Evolutionary conservation across 2,113 vertebrate genomes (phyloP), one percentile per base, ranked within the genome.

Genomic region (Sinosuthora webbiana): DNA sequence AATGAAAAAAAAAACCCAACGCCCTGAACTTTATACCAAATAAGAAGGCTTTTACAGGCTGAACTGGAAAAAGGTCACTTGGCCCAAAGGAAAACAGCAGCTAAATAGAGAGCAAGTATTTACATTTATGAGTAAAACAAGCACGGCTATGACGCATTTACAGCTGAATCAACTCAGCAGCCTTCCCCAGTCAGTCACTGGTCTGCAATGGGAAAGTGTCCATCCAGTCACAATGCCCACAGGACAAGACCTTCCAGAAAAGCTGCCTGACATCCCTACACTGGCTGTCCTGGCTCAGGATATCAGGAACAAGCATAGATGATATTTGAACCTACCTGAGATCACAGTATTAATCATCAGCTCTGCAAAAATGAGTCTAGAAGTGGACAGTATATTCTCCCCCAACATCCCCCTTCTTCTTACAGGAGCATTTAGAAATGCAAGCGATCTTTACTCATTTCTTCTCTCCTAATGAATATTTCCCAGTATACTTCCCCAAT

Each of bases 141-240:
- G 42, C 64, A 70, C 3, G 9, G 39, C 20, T 56, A 22, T 56
- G 63, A 80, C 0, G 1, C 18, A 15, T 52, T 91, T 42, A 74
- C 65, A 90, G 74, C 73, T 84, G 84, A 89, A 84, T 81, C 56
- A 89, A 65, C 60, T 59, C 52, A 27, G 33, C 44, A 63, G 44
- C 57, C 39, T 86, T 67, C 8, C 33, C 25, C 30, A 39, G 24
- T 39, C 57, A 52, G 49, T 20, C 37, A 39, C 57, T 24, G n/a
- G 27, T 68, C 69, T 90, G 50, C 28, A 76, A 7, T 9, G 10
- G 42, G 16, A 45, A 79, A 60, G 41, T 13, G 6, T 70, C 33
- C 1, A 1, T 23, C 10, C 57, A 41, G 33, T 44, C 44, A n/a
- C 1, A 3, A 35, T 3, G 23, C 10, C 17, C 10, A 30, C 0